Conservation (phyloP, 2,888 invertebrate species). For the Anarsia innoxiella region DNA sequence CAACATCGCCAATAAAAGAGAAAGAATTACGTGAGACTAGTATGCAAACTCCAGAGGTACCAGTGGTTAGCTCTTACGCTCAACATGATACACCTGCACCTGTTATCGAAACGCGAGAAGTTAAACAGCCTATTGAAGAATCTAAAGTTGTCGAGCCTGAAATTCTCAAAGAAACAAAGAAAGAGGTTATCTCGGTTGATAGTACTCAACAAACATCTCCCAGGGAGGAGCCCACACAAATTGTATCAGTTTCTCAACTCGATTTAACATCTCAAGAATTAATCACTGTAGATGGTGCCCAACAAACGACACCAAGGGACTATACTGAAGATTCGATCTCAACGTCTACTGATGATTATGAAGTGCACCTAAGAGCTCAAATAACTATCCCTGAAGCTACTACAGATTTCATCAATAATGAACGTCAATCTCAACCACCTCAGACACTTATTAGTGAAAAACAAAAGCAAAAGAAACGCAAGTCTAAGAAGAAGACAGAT, state of each 20-base stretch:
- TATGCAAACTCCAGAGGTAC: conserved; percentile 55
- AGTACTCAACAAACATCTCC: conserved; percentile 43
- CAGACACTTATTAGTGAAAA: conserved; percentile 47
- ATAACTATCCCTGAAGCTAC: conserved; percentile 70
- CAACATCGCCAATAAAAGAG: conserved; percentile 47
- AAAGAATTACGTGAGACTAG: conserved; percentile 46
- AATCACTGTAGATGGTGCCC: conserved; percentile 34
- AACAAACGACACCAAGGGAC: conserved; percentile 77
- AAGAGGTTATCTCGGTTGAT: conserved; percentile 29
- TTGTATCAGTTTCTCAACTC: conserved; percentile 21
- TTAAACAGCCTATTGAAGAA: neutral
- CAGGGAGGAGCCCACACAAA: conserved; percentile 12
- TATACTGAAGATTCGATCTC: conserved; percentile 68
- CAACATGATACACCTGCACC: conserved; percentile 59
- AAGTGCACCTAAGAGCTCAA: conserved; percentile 76
- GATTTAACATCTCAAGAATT: conserved; percentile 30
- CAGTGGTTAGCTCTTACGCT: conserved; percentile 47
- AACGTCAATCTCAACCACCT: conserved; percentile 43
- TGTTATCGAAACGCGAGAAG: conserved; percentile 13
- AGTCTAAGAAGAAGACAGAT: conserved; percentile 56
- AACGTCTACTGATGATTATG: conserved; percentile 73
- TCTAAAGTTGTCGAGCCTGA: neutral
- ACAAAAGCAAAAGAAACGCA: conserved; percentile 55
- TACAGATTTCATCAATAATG: conserved; percentile 54
- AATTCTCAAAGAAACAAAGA: conserved; percentile 16